Base-by-base conservation (phyloP, 1,140 invertebrate species). In the Aleiodes sp. region DNA sequence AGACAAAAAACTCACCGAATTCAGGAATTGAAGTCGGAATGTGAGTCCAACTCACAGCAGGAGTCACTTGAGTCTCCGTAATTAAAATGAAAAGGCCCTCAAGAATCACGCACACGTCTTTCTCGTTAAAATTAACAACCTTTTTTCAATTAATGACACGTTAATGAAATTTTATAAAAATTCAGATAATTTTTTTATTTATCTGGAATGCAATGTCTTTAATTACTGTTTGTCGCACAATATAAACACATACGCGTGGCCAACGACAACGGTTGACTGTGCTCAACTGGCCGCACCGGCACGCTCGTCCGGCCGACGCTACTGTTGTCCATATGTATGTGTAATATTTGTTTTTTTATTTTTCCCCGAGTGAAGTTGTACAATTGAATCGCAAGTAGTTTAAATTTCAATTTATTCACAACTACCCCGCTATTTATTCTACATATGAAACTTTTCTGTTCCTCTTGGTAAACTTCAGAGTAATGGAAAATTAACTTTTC, bases 251-350 rank as follows among this genome's bases (percentile, higher is more conserved):
- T 39, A 60, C 39, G 59, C 41, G 57, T 61, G 41, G 19, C 65
- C 66, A 68, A 35, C 33, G 59, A 39, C 66, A 68, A 62, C 66
- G 26, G 59, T 62, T 68, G 66, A 62, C 66, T 68, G 66, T 68
- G 26, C 57, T 52, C 59, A 39, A 68, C 59, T 68, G 39, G 39
- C 31, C 19, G 46, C n/a, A 59, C 39, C 46, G 46, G 41, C 41
- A 60, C 61, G 39, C 35, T 14, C 33, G 26, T 33, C 35, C 59
- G 52, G 31, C 57, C 26, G 39, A 52, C 31, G 28, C 29, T 35
- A 33, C 46, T 65, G 28, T 65, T 28, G 10, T 26, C 24, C 16
- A 2, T 33, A 28, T 31, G n/a, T n/a, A n/a, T n/a, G n/a, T n/a
- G n/a, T 31, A 16, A n/a, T 46, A 14, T 52, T n/a, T 52, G 4